These are phyloP conservation scores for Deroplatys truncata DNA, from an alignment of 2,888 invertebrate genomes.

Conservation along the genomic window DNA sequence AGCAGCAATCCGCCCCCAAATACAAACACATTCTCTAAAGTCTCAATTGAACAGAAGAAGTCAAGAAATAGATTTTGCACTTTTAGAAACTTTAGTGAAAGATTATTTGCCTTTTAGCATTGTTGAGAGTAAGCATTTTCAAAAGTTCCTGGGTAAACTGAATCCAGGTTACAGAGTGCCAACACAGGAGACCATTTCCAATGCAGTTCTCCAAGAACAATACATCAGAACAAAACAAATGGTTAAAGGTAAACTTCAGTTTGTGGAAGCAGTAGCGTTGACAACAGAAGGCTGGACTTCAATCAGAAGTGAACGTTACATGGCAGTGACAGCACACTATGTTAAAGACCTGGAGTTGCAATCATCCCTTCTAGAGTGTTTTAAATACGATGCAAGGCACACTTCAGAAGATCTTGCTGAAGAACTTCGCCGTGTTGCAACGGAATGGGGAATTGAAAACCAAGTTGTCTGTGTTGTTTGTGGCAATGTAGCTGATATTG, in stretches of 20 bases:
- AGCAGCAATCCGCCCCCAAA: too few relatives aligned
- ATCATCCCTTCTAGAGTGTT: slow-evolving; percentile 33
- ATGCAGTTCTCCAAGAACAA: background rate
- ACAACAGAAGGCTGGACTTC: slow-evolving; percentile 39
- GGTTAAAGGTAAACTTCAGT: slow-evolving; percentile 22
- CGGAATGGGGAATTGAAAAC: background rate
- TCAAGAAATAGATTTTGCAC: background rate
- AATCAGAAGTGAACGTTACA: slow-evolving; percentile 35
- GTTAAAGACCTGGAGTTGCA: slow-evolving; percentile 26
- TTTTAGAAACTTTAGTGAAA: background rate
- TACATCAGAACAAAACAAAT: background rate
- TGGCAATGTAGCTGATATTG: slow-evolving; percentile 32
- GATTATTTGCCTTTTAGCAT: background rate
- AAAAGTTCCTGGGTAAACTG: background rate
- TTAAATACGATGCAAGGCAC: slow-evolving; percentile 30
- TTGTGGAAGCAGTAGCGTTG: slow-evolving; percentile 30
- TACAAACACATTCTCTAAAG: too few relatives aligned
- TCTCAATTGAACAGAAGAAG: too few relatives aligned
- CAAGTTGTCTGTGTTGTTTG: slow-evolving; percentile 22
- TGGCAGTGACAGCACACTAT: slow-evolving; percentile 37
- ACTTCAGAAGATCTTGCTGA: slow-evolving; percentile 31
- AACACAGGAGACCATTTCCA: too few relatives aligned
- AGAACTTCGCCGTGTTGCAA: slow-evolving; percentile 29
- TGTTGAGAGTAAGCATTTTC: background rate
- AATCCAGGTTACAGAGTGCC: background rate